Conservation (phyloP, 2,888 invertebrate species). For the Troides helena region DNA sequence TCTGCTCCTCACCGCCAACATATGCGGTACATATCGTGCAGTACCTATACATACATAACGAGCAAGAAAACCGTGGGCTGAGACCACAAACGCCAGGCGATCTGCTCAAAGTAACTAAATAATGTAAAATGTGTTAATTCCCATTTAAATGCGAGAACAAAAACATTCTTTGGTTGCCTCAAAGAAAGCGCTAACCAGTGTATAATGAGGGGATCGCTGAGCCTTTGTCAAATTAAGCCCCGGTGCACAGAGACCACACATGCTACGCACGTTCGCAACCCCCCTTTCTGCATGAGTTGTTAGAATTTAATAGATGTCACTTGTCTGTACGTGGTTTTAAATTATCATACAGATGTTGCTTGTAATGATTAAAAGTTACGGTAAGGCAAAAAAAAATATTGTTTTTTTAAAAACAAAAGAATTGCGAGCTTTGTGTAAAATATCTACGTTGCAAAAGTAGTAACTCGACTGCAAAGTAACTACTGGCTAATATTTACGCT, state of each 20-base stretch:
- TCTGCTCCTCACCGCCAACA: slow-evolving; percentile 60
- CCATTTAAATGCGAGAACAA: slow-evolving; percentile 21
- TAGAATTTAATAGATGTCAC: slow-evolving; percentile 72
- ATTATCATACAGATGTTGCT: slow-evolving; percentile 1
- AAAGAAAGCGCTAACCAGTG: slow-evolving; percentile 28
- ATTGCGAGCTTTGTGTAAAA: no score
- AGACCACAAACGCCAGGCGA: slow-evolving; percentile 48
- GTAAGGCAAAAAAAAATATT: not conserved
- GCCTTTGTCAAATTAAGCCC: slow-evolving; percentile 57
- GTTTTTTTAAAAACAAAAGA: not conserved
- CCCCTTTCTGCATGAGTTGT: slow-evolving; percentile 71
- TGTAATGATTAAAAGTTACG: not conserved
- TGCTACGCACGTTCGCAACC: slow-evolving; percentile 78
- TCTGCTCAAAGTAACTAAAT: slow-evolving; percentile 36
- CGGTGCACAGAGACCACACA: slow-evolving; percentile 58
- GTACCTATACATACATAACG: slow-evolving; percentile 44
- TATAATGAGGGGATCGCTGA: slow-evolving; percentile 41
- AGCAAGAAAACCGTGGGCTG: slow-evolving; percentile 43
- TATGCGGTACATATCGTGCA: slow-evolving; percentile 67
- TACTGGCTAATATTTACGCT: not conserved
- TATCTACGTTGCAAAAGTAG: no score
- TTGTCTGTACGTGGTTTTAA: slow-evolving; percentile 56
- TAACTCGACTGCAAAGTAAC: no score
- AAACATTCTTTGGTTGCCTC: slow-evolving; percentile 27
- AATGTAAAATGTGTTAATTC: slow-evolving; percentile 17